These are phyloP conservation scores for Pelecanoides urinatrix DNA, from an alignment of 2,113 vertebrate genomes.

Conservation along the genomic window DNA sequence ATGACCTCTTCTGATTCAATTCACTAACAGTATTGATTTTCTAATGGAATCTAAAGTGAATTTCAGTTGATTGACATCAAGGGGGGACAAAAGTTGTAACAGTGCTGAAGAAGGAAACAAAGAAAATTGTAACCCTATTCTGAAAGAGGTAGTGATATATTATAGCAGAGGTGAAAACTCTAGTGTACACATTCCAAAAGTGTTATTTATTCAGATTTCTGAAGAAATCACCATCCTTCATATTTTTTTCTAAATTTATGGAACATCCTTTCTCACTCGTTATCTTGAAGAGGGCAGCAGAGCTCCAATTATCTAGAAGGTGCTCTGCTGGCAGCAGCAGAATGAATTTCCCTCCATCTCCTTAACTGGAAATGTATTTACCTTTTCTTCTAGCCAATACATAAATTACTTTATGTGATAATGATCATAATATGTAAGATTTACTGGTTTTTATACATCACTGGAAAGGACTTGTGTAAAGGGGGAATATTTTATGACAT, in stretches of 20 bases:
- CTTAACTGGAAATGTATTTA: not conserved
- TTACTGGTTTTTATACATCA: not conserved
- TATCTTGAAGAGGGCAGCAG: not conserved
- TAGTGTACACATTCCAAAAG: not conserved
- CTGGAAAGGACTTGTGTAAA: not conserved
- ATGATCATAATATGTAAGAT: not conserved
- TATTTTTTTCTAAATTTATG: not conserved
- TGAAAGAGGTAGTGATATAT: not conserved
- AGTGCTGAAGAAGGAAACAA: conserved; percentile 16
- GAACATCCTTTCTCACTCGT: not conserved
- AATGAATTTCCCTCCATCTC: not conserved
- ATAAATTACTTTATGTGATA: not conserved
- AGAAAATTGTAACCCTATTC: not conserved
- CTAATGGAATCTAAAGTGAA: conserved; percentile 56
- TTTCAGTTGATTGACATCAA: conserved; percentile 36
- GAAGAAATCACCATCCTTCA: not conserved
- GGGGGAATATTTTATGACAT: not conserved
- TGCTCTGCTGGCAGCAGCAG: not conserved
- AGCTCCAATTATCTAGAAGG: not conserved
- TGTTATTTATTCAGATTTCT: not conserved
- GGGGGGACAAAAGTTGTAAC: conserved; percentile 1
- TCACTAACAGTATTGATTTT: conserved; percentile 61
- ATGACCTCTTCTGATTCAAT: conserved; percentile 47
- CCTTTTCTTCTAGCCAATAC: not conserved
- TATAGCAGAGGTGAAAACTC: not conserved